Evolutionary conservation across 2,888 invertebrate species (phyloP), one percentile per base, ranked within the genome.

Genomic region (Phaonia tiefii): DNA sequence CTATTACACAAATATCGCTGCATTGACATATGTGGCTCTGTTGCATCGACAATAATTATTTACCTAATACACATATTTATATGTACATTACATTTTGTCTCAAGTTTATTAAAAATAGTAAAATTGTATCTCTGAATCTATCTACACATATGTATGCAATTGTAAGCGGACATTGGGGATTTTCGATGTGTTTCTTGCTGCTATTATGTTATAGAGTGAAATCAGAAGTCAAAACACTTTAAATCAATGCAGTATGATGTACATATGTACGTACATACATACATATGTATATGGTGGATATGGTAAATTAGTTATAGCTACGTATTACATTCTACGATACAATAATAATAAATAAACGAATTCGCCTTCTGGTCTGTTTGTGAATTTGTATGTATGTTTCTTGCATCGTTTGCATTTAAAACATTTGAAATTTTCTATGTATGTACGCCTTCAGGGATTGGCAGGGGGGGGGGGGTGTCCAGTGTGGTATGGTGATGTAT

Each of bases 341-440:
- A 17, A 13, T 63, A 42, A 42, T 22, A 63, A 63, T 63, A 63
- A 63, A 63, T 63, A 63, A 60, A 58, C 58, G 42, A 42, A 63
- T 42, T 54, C 54, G 54, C 54, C 63, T 22, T 63, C 63, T 42
- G 63, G 20, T 63, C 37, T 63, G 63, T 63, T 54, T 54, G n/a
- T n/a, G n/a, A n/a, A 7, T 11, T 51, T 51, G 20, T 20, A 22
- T 25, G 54, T 54, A n/a, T 25, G 25, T 54, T 54, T 22, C 25
- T 54, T 3, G 20, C n/a, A n/a, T 37, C 22, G 58, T 74, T 66
- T 49, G n/a, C 37, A n/a, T 26, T n/a, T 13, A 44, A 20, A 11
- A 46, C 31, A 66, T 58, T 65, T 75, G 44, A 74, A 56, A 44
- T 56, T 26, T 74, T 31, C 56, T 56, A 66, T 56, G 74, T 65